phyloP scores from a whole-genome alignment of 2,797 vertebrate species.

The Sparidentex hasta region DNA sequence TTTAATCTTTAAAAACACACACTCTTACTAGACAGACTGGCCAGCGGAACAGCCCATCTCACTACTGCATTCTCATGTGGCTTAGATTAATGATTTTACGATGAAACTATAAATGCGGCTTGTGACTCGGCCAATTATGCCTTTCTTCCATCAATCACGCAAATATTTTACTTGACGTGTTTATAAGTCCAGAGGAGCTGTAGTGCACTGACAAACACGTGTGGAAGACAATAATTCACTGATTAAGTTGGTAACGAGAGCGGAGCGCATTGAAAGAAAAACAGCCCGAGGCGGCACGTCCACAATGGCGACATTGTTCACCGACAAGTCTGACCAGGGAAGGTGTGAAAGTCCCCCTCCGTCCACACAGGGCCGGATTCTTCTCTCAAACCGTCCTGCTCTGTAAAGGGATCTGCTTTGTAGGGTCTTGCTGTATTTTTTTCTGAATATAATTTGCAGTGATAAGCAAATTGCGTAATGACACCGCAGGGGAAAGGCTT shows the following conservation, averaged over 20 bases:
- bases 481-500: conserved; percentile 9
- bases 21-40: neutral
- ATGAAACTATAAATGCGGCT: conserved; percentile 51
- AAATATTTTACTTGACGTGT: conserved; percentile 75
- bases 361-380: conserved; percentile 35
- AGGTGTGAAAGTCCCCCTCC: conserved; percentile 68
- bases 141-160: conserved; percentile 69
- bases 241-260: conserved; percentile 74
- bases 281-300: conserved; percentile 61
- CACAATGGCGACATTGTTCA: conserved; percentile 81
- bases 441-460: conserved; percentile 16
- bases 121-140: conserved; percentile 55
- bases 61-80: conserved; percentile 48
- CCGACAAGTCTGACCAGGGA: conserved; percentile 53
- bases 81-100: conserved; percentile 65
- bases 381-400: conserved; percentile 26
- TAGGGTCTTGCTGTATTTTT: conserved; percentile 5
- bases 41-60: conserved; percentile 19
- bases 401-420: conserved; percentile 31
- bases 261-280: conserved; percentile 71
- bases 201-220: conserved; percentile 68
- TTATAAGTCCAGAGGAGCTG: conserved; percentile 76
- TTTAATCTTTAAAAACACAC: conserved; percentile 29
- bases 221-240: conserved; percentile 78
- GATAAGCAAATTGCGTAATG: conserved; percentile 34